Base-by-base conservation (phyloP, 2,113 vertebrate genomes). In the Arenaria interpres region DNA sequence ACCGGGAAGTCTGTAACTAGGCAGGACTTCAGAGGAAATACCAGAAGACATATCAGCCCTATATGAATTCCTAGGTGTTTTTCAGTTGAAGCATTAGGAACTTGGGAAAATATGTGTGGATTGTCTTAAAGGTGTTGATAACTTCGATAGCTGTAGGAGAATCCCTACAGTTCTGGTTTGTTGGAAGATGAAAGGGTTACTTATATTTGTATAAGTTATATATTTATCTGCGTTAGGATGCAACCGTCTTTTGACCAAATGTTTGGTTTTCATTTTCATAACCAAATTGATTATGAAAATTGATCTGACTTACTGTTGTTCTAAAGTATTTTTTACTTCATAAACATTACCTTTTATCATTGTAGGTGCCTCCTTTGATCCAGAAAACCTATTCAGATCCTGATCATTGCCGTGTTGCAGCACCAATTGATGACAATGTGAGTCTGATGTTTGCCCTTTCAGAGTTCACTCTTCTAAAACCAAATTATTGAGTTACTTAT, bases 401-500 rank as follows among this genome's bases (percentile, higher is more conserved):
- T 74, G 99, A 99, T 77, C 99, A 99, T 93, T 99, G 98, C 97
- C 98, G 99, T 81, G 99, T 99, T 72, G 99, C 99, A n/a, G 99
- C 99, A 74, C 99, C 99, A 95, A 98, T 99, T 59, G 99, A 99
- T 92, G 99, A 99, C 96, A 99, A 99, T 7, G 99, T 99, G 97
- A 99, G 99, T 99, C 79, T 83, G 37, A 78, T 9, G 2, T 53
- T 37, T 63, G 35, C 79, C 43, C 81, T 81, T 96, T 67, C 10
- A 51, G 72, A 59, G 24, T 1, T 67, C 45, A 14, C n/a, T 43
- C n/a, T 64, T 66, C 21, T 91, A 35, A 87, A 57, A 54, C 39
- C 53, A 27, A 87, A 68, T 37, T 14, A 39, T 22, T 43, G 1
- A 63, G 2, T 80, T 69, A 35, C 2, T 35, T 74, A 14, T 76